Base-by-base conservation (phyloP, 2,888 invertebrate species). In the Phasia obesa region DNA sequence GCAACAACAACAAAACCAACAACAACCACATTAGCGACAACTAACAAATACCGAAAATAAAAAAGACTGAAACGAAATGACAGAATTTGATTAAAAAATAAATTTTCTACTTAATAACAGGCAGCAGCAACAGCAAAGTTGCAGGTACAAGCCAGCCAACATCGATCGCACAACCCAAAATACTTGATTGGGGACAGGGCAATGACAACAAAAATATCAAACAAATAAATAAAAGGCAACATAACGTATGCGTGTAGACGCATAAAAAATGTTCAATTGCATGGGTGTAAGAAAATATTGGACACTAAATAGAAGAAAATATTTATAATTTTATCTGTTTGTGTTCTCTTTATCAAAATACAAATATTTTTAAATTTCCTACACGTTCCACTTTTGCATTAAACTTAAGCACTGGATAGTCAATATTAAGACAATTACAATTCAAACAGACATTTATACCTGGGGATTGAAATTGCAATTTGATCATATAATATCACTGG, bases 51-150 rank as follows among this genome's bases (percentile, higher is more conserved):
- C 19, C 17, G 38, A 57, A 69, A 64, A 49, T 25, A 38, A 60
- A 17, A 38, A 55, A 42, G 4, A 35, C 21, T 38, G 25, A 21
- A 59, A n/a, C 2, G 7, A 53, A 49, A 62, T 51, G 73, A 74
- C 77, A 74, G 64, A 60, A 71, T 74, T 82, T 83, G 78, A 83
- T 83, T 75, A 78, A 83, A 78, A 78, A 70, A 83, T 78, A 83
- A 75, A 78, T 65, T 70, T 59, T 74, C 19, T 38, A 60, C 75
- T 83, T 83, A 70, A 83, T 78, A 83, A 57, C 73, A 62, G 67
- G 51, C 49, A 69, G 51, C 77, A 69, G 47, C 31, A 11, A 42
- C 15, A 11, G 15, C 15, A 42, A 42, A 42, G 11, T 35, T 35
- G 11, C 35, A 35, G 35, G 35, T n/a, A 38, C 2, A 42, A 42